Base-by-base conservation (phyloP, 1,140 invertebrate species). In the Heliconius hewitsoni region DNA sequence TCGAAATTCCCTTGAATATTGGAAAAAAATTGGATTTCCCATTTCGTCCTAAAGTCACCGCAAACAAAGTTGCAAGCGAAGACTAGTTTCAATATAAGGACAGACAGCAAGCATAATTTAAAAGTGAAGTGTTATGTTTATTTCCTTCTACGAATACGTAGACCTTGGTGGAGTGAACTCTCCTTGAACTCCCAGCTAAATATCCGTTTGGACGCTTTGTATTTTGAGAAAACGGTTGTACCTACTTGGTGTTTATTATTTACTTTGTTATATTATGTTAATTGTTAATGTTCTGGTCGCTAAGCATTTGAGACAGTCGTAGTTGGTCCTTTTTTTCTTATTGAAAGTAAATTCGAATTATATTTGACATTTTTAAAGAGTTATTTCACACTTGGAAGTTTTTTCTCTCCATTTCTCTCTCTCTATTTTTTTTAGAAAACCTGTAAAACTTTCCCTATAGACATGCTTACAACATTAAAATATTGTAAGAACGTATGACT, bases 131-230 rank as follows among this genome's bases (percentile, higher is more conserved):
- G 27, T 30, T 23, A n/a, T 66, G 60, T 30, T 66, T 66, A 66
- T 66, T 66, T 27, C 60, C 60, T 66, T 66, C 60, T 66, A 66
- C 60, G 60, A 66, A 66, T 66, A 66, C 60, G 60, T 66, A 66
- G 60, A 66, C 60, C 60, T 66, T 66, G 60, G 60, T 30, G 23
- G 60, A 13, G 60, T 30, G 60, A 30, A 66, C 60, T 30, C 60
- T 66, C 60, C 60, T 66, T 66, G 60, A 30, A 66, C 60, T 57
- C 55, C 3, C 60, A 30, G 27, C 60, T 66, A 66, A 27, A 66
- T 66, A 66, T 66, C 60, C 60, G 60, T 30, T 66, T 66, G 55
- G 19, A 57, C n/a, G 60, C 27, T 66, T 66, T 66, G 60, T 66
- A 66, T 66, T 66, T 66, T 66, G 60, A 23, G 60, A 66, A 16